These are phyloP conservation scores for Arvicanthis niloticus DNA, from an alignment of 2,113 vertebrate species.

Conservation along the genomic window DNA sequence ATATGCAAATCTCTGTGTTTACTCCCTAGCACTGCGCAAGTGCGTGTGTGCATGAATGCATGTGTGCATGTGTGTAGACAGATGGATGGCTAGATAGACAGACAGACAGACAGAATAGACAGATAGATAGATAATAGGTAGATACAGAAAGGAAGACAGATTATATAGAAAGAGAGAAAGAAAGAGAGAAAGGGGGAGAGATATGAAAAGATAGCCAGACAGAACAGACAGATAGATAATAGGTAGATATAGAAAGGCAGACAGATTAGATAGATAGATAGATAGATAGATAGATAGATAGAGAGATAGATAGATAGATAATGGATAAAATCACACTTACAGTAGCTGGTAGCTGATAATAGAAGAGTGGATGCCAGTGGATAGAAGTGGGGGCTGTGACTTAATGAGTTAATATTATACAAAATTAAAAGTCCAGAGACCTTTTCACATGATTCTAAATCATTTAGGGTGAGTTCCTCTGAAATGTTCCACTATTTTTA, in stretches of 20 bases:
- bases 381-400: background rate
- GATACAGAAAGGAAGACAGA: background rate
- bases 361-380: background rate
- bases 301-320: background rate
- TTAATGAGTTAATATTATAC: background rate
- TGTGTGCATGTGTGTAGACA: background rate
- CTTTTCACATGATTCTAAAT: too few relatives aligned
- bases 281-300: background rate
- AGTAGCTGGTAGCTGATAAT: background rate
- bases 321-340: background rate
- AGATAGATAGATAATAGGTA: background rate
- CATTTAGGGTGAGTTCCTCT: too few relatives aligned
- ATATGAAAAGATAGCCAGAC: background rate
- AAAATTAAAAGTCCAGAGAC: background rate
- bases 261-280: background rate
- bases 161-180: too few relatives aligned
- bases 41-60: background rate
- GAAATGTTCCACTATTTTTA: too few relatives aligned
- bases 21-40: background rate
- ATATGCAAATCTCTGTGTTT: background rate
- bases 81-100: background rate
- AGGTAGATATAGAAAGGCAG: background rate
- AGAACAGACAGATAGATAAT: background rate
- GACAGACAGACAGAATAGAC: background rate
- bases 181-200: too few relatives aligned